phyloP scores from a whole-genome alignment of 2,797 vertebrate genomes.

The Chaetodon trifasciatus region DNA sequence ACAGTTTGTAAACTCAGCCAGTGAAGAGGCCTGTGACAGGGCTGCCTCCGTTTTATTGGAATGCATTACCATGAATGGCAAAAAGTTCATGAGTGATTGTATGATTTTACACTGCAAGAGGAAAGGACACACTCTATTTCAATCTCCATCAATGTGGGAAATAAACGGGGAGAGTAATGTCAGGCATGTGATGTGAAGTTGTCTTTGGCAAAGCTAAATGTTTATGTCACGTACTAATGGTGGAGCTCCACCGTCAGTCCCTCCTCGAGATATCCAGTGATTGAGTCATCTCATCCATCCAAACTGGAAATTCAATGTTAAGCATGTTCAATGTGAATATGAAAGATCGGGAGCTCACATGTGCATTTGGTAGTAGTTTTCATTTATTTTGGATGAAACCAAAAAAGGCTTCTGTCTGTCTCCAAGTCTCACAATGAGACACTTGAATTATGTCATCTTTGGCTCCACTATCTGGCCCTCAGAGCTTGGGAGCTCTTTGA shows the following conservation, averaged over 20 bases:
- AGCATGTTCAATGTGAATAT: neutral
- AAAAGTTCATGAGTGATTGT: neutral
- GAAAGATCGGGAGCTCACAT: neutral
- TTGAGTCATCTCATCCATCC: neutral
- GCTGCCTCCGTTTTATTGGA: neutral
- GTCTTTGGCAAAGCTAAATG: slow-evolving; percentile 8
- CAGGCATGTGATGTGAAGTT: slow-evolving; percentile 1
- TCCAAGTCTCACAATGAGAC: neutral
- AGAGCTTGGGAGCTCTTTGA: neutral
- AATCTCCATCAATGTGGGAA: neutral
- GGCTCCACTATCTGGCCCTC: neutral
- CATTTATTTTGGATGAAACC: neutral
- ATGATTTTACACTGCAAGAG: neutral
- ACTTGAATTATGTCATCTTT: slow-evolving; percentile 11
- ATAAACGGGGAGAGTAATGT: neutral
- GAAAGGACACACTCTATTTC: neutral
- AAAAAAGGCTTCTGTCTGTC: neutral
- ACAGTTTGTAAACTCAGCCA: neutral
- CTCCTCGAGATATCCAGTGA: neutral
- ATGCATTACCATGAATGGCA: neutral
- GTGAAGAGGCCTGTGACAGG: neutral
- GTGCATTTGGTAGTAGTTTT: neutral
- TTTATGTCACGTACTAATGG: neutral
- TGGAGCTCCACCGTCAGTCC: neutral
- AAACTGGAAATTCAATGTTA: neutral